Conservation (phyloP, 2,797 vertebrate species). For the Toxotes lorentzi region DNA sequence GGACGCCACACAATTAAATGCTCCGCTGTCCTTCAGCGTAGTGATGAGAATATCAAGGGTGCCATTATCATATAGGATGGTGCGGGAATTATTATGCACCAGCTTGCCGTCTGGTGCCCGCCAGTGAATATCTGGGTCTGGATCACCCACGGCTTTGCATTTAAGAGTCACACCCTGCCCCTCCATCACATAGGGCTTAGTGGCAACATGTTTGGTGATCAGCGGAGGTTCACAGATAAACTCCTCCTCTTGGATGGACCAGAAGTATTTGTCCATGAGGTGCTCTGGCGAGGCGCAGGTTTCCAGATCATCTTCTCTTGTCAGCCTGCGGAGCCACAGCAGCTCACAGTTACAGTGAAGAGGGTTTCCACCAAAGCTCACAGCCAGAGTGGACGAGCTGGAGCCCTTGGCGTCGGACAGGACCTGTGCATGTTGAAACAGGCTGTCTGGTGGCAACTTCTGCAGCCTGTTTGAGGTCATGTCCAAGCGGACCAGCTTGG, state of each 20-base stretch:
- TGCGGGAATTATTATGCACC: slow-evolving; percentile 92
- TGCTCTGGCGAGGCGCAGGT: slow-evolving; percentile 94
- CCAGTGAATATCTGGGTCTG: slow-evolving; percentile 93
- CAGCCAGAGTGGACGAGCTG: slow-evolving; percentile 85
- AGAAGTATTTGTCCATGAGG: slow-evolving; percentile 94
- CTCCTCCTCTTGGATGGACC: slow-evolving; percentile 96
- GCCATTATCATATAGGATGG: slow-evolving; percentile 90
- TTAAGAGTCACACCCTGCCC: slow-evolving; percentile 92
- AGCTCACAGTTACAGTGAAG: slow-evolving; percentile 96
- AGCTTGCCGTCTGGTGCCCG: slow-evolving; percentile 92
- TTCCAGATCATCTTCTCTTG: slow-evolving; percentile 92
- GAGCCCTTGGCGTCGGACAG: slow-evolving; percentile 83
- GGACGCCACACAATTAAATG: slow-evolving; percentile 95
- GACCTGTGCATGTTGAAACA: slow-evolving; percentile 92
- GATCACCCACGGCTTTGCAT: slow-evolving; percentile 93
- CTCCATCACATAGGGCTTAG: slow-evolving; percentile 90
- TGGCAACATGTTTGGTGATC: slow-evolving; percentile 89
- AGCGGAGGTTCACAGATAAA: slow-evolving; percentile 92
- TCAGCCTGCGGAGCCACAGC: slow-evolving; percentile 92
- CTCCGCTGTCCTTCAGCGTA: slow-evolving; percentile 92
- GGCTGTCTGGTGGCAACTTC: slow-evolving; percentile 91
- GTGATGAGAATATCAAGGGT: slow-evolving; percentile 95
- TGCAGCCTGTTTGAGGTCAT: slow-evolving; percentile 96
- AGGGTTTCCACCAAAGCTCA: slow-evolving; percentile 95
- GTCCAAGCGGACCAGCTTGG: slow-evolving; percentile 93